Evolutionary conservation across 2,113 vertebrate species (phyloP).

Genomic region (Genyomyrus donnyi): DNA sequence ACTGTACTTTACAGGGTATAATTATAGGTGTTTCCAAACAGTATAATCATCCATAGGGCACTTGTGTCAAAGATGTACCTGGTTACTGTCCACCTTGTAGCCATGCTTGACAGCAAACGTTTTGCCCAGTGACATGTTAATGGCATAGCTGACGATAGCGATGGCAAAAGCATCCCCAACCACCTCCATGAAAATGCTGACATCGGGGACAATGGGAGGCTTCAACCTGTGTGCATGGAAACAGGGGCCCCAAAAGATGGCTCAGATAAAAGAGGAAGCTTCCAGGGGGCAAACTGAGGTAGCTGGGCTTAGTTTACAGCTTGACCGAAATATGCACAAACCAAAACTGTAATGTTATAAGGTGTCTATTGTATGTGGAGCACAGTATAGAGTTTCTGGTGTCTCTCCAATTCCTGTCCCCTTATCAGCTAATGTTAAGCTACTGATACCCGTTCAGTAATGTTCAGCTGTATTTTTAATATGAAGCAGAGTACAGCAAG

Average conservation of each 20-base stretch:
- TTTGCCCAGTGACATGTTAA: conserved; percentile 85
- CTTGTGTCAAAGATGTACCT: conserved; percentile 60
- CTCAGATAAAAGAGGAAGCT: background rate
- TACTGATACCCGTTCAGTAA: background rate
- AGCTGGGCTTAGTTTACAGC: background rate
- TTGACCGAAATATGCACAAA: background rate
- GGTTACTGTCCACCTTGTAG: conserved; percentile 91
- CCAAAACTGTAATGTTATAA: conserved; percentile 9
- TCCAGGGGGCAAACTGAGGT: background rate
- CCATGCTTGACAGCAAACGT: conserved; percentile 85
- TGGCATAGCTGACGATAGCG: conserved; percentile 80
- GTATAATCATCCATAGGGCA: background rate
- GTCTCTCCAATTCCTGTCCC: background rate
- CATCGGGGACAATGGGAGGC: conserved; percentile 56
- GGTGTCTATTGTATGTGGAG: background rate
- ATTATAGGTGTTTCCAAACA: background rate
- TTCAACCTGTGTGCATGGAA: conserved; percentile 57
- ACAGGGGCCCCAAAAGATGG: background rate
- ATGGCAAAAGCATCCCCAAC: conserved; percentile 77
- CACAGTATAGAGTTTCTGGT: background rate
- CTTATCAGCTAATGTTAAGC: background rate
- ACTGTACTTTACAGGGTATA: background rate
- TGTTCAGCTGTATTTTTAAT: background rate
- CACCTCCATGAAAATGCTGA: conserved; percentile 56
- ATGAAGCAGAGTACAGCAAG: background rate